Base-by-base conservation (phyloP, 2,888 invertebrate species). In the Horisme vitalbata region DNA sequence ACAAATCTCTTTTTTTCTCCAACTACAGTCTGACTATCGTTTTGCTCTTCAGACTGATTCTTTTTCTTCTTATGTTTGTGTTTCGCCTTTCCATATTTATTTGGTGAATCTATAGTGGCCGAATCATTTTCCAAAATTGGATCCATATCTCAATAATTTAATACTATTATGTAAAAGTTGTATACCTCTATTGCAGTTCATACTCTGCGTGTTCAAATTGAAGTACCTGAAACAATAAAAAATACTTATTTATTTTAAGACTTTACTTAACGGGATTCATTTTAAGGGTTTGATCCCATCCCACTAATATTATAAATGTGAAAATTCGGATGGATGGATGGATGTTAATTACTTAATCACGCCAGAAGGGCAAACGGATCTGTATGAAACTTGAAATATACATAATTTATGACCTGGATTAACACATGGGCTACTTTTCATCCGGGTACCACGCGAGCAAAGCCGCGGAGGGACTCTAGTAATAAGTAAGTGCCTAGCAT, bases 61-160 rank as follows among this genome's bases (percentile, higher is more conserved):
- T 80, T 86, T 63, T 85, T 89, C 68, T 87, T 87, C 67, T 83
- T 88, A 45, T 83, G 75, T 62, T 86, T 84, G 34, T 83, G 76
- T 72, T 84, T 86, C 20, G 79, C 72, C 65, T 88, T 89, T 30
- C 82, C 86, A 75, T 78, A 77, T 64, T 83, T 88, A 7, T 67
- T 68, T 13, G 82, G 78, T 32, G 85, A 79, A 41, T 86, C 88
- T 30, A 82, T 71, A 33, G 83, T 72, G 45, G 83, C 82, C 50
- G 80, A 73, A 73, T 89, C 89, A 79, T 88, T 89, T 84, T 89
- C 89, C 75, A 89, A 71, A 63, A 89, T 89, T 58, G 89, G 89
- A 78, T 89, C 88, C 89, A 89, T 89, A 52, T 68, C 71, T 61
- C 65, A 67, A 61, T 57, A 49, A 57, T 51, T 50, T 59, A 59